phyloP scores from a whole-genome alignment of 2,888 invertebrate species.

The Lepidochitona cinerea region DNA sequence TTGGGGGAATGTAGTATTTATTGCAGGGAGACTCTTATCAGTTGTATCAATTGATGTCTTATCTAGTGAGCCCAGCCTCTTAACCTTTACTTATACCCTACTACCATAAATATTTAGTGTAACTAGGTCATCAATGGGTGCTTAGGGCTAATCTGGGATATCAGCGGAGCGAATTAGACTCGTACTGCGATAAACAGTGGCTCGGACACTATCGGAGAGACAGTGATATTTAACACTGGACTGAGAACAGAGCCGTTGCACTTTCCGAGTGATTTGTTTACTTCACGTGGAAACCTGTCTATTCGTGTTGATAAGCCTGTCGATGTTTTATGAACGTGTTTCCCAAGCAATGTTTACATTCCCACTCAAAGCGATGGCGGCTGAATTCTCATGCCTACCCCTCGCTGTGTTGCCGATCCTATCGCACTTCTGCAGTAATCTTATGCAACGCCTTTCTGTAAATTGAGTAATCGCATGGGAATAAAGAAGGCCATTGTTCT shows the following conservation, averaged over 20 bases:
- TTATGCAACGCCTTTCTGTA: too few relatives aligned
- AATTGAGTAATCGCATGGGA: too few relatives aligned
- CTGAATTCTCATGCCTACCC: too few relatives aligned
- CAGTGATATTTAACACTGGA: neutral
- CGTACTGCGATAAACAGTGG: neutral
- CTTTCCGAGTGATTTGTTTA: neutral
- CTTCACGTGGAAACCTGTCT: too few relatives aligned
- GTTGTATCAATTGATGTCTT: neutral
- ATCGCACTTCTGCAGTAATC: too few relatives aligned
- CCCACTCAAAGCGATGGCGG: too few relatives aligned
- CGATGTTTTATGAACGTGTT: neutral
- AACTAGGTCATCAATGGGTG: neutral
- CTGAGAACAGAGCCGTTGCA: neutral
- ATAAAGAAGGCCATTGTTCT: too few relatives aligned
- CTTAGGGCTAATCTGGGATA: neutral
- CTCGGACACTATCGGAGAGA: neutral
- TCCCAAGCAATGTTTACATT: neutral
- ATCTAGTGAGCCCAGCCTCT: neutral
- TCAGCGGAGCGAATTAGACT: neutral
- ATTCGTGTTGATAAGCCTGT: neutral
- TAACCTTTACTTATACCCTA: neutral
- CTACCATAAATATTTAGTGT: neutral
- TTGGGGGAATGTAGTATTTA: too few relatives aligned
- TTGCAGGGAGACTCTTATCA: too few relatives aligned
- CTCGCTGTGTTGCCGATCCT: too few relatives aligned